Conservation (phyloP, 1,140 invertebrate genomes). For the Rhopalosiphum maidis region DNA sequence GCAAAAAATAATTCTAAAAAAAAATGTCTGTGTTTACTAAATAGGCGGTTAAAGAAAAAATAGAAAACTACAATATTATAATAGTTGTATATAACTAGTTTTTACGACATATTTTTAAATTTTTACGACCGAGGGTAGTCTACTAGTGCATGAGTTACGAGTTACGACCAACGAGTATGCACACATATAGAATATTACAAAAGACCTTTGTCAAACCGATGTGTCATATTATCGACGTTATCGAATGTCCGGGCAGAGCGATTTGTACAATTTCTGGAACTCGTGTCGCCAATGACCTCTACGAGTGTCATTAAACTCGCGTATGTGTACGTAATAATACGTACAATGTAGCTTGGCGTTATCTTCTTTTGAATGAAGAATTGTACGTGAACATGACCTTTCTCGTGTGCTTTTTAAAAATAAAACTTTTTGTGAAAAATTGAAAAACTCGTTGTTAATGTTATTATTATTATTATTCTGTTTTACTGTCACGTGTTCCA, state of each 20-base stretch:
- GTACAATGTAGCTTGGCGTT: not conserved
- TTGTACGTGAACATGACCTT: not conserved
- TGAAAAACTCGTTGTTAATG: too few relatives aligned
- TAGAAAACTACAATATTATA: constrained; percentile 12
- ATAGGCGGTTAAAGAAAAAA: not conserved
- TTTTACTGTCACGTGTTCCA: not conserved
- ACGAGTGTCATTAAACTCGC: constrained; percentile 41
- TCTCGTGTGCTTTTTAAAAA: constrained; percentile 6
- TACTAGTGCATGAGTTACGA: not conserved
- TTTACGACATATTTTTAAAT: constrained; percentile 4
- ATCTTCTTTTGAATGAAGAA: not conserved
- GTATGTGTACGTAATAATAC: not conserved
- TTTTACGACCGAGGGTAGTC: not conserved
- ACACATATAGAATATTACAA: not conserved
- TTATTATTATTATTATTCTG: not conserved
- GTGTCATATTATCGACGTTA: not conserved
- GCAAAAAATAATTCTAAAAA: not conserved
- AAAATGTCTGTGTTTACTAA: not conserved
- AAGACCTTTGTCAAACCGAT: constrained; percentile 41
- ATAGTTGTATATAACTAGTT: not conserved
- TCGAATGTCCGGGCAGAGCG: constrained; percentile 19
- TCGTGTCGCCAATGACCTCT: constrained; percentile 33
- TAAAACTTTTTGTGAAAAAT: not conserved
- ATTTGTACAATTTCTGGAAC: constrained; percentile 51
- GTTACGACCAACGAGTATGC: not conserved